Percentiles rank a stretch among this genome's conserved stretches.
These are phyloP conservation scores for Nematolebias whitei DNA, from an alignment of 2,113 vertebrate genomes.

Conservation along the genomic window DNA sequence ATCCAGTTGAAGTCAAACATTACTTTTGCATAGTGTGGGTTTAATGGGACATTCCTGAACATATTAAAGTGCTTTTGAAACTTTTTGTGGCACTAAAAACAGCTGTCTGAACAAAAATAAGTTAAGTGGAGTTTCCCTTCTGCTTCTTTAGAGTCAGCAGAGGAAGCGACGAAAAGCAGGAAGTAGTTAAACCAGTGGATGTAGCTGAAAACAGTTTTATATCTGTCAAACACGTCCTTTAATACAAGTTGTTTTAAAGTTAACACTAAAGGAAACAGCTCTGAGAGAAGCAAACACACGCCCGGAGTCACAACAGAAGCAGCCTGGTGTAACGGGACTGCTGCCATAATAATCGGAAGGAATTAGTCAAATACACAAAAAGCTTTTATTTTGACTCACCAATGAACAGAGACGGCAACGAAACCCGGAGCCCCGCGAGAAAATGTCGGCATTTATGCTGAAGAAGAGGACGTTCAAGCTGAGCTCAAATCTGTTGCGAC, in stretches of 20 bases:
- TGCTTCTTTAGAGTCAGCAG: slow-evolving; percentile 54
- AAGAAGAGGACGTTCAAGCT: neutral
- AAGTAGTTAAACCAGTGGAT: slow-evolving; percentile 50
- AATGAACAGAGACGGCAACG: slow-evolving; percentile 31
- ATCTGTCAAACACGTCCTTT: too few relatives aligned
- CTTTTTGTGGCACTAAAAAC: neutral
- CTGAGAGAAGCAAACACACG: neutral
- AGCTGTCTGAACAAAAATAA: neutral
- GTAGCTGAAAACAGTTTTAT: neutral
- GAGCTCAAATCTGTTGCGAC: neutral
- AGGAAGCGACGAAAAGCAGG: slow-evolving; percentile 75
- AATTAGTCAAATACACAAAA: neutral
- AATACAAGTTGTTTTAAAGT: too few relatives aligned
- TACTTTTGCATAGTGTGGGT: too few relatives aligned
- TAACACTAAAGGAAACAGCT: too few relatives aligned
- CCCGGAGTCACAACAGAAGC: neutral
- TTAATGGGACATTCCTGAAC: neutral
- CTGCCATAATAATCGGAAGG: slow-evolving; percentile 17
- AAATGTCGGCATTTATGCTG: slow-evolving; percentile 46
- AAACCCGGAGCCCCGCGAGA: slow-evolving; percentile 3
- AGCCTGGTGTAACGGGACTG: slow-evolving; percentile 47
- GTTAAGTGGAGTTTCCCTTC: slow-evolving; percentile 46
- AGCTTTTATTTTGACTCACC: slow-evolving; percentile 50
- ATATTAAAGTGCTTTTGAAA: neutral
- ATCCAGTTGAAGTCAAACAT: too few relatives aligned